phyloP scores from a whole-genome alignment of 1,140 invertebrate species.

The Polypedilum vanderplanki region DNA sequence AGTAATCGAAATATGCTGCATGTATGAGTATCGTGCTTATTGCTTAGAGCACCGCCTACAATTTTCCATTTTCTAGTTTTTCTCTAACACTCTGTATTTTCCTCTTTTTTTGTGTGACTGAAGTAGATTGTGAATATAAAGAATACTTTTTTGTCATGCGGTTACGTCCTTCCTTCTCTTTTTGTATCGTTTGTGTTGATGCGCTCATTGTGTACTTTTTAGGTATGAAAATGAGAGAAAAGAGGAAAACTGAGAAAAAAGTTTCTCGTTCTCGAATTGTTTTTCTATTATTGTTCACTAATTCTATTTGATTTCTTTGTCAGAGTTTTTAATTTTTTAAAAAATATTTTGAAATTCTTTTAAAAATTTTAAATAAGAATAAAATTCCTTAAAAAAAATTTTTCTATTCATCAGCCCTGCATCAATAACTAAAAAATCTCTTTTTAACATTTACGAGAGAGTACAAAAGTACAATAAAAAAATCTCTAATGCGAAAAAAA shows the following conservation, averaged over 20 bases:
- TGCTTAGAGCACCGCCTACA: constrained; percentile 25
- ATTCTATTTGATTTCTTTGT: not conserved
- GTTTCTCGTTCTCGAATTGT: not conserved
- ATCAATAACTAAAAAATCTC: no score
- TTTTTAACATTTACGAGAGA: no score
- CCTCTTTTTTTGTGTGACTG: not conserved
- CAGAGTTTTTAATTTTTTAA: not conserved
- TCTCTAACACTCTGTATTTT: not conserved
- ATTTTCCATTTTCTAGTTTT: constrained; percentile 28
- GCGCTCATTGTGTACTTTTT: not conserved
- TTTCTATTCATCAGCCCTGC: no score
- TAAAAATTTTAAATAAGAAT: no score
- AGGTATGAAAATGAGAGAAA: not conserved
- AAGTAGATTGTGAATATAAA: constrained; percentile 16
- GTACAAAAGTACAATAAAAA: no score
- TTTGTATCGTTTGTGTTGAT: constrained; percentile 9
- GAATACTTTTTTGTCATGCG: not conserved
- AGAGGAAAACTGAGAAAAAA: not conserved
- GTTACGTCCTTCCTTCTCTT: constrained; percentile 20
- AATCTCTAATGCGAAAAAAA: no score
- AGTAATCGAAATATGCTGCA: not conserved
- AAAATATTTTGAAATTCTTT: not conserved
- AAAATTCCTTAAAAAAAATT: no score
- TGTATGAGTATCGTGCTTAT: not conserved
- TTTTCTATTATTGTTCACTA: constrained; percentile 22